A percentile compares a stretch with the other conserved stretches of the same genome.
Evolutionary conservation across 2,797 vertebrate genomes (phyloP).

Genomic region (Coregonus ussuriensis): DNA sequence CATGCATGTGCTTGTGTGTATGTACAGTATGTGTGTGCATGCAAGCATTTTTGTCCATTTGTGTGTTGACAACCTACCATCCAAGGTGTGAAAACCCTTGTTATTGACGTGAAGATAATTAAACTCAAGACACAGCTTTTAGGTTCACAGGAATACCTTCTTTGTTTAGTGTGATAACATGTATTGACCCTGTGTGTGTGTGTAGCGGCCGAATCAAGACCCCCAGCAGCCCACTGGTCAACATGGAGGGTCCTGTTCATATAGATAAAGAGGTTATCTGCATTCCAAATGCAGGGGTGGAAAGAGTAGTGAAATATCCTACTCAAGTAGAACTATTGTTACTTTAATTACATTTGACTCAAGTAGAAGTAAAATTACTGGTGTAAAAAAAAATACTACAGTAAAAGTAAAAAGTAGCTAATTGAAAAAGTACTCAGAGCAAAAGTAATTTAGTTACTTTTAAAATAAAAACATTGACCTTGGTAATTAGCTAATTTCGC

Average conservation of each 20-base stretch:
- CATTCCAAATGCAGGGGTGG: conserved; percentile 22
- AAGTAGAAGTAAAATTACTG: no score
- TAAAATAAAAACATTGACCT: no score
- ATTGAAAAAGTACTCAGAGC: no score
- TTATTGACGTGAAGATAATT: background rate
- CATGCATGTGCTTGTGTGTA: background rate
- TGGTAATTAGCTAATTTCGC: no score
- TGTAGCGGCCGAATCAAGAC: conserved; percentile 35
- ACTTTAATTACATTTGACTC: no score
- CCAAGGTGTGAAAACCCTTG: no score
- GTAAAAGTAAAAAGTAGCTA: no score
- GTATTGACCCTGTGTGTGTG: background rate
- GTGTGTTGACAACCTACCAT: background rate
- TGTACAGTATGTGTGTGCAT: background rate
- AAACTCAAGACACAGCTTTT: background rate
- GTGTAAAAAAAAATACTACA: no score
- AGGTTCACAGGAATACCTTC: conserved; percentile 1
- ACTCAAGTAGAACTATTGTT: no score
- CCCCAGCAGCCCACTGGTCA: conserved; percentile 34
- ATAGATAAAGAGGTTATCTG: conserved; percentile 66
- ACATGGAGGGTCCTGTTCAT: conserved; percentile 51
- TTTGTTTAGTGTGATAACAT: conserved; percentile 17
- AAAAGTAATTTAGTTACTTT: no score
- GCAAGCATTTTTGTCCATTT: background rate
- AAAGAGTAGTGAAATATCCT: no score